These are phyloP conservation scores for Syngnathus floridae DNA, from an alignment of 2,113 vertebrate genomes.

Conservation along the genomic window DNA sequence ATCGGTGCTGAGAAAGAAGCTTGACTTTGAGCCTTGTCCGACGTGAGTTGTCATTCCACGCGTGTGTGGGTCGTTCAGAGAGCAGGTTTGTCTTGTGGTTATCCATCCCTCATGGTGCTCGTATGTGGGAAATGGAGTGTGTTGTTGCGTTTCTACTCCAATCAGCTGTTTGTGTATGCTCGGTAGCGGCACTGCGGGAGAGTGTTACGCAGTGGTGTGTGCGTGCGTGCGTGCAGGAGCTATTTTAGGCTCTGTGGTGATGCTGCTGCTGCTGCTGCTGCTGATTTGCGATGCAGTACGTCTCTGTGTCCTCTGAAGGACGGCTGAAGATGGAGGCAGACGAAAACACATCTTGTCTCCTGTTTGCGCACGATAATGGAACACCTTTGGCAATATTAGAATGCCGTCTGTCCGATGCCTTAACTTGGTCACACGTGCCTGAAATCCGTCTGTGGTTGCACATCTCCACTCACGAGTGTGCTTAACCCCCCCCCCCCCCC, in stretches of 20 bases:
- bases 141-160: constrained; percentile 16
- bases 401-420: constrained; percentile 13
- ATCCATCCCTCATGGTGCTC: constrained; percentile 4
- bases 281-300: constrained; percentile 61
- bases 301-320: constrained; percentile 68
- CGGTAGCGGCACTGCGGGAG: constrained; percentile 41
- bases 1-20: constrained; percentile 44
- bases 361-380: constrained; percentile 10
- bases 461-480: constrained; percentile 9
- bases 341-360: background rate
- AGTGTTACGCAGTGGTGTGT: constrained; percentile 35
- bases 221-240: constrained; percentile 45
- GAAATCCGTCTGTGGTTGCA: background rate
- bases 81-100: constrained; percentile 6
- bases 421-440: constrained; percentile 35
- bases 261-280: constrained; percentile 45
- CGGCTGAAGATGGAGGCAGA: constrained; percentile 30
- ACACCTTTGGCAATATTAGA: background rate
- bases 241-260: constrained; percentile 63
- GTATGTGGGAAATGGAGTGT: constrained; percentile 1
- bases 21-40: constrained; percentile 49
- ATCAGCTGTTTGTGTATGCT: constrained; percentile 40
- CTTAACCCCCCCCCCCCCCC: constrained; percentile 2
- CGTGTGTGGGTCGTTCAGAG: constrained; percentile 9
- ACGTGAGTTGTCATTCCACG: constrained; percentile 59